Conservation (phyloP, 2,888 invertebrate species). For the Tinea semifulvella region DNA sequence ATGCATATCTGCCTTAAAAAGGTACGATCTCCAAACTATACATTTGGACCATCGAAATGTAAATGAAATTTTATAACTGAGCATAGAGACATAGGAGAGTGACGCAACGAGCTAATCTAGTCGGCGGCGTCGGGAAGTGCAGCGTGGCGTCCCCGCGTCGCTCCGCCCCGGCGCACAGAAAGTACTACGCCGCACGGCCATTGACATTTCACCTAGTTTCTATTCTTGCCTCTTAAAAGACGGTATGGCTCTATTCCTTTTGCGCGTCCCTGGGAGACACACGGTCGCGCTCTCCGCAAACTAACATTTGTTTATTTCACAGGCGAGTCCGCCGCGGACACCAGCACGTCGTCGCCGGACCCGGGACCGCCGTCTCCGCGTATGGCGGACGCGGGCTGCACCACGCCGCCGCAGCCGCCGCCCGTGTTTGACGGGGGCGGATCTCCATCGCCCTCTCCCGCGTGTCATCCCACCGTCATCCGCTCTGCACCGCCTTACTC, state of each 20-base stretch:
- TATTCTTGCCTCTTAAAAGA: constrained; percentile 53
- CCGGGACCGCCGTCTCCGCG: constrained; percentile 86
- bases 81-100: constrained; percentile 22
- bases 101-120: constrained; percentile 67
- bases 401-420: constrained; percentile 68
- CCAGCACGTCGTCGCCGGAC: constrained; percentile 92
- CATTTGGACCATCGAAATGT: no score
- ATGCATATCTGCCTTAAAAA: no score
- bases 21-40: no score
- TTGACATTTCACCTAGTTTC: constrained; percentile 67
- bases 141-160: constrained; percentile 63
- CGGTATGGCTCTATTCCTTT: constrained; percentile 48
- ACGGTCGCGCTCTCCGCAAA: constrained; percentile 19
- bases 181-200: constrained; percentile 48
- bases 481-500: constrained; percentile 63
- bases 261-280: constrained; percentile 21
- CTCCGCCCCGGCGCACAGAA: constrained; percentile 44
- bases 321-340: constrained; percentile 93
- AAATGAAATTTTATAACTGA: constrained; percentile 1
- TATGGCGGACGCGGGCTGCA: constrained; percentile 74
- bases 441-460: constrained; percentile 47
- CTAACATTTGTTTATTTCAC: constrained; percentile 38
- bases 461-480: constrained; percentile 62
- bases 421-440: constrained; percentile 61
- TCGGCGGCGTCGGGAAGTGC: constrained; percentile 65